Base-by-base conservation (phyloP, 2,113 vertebrate species). In the Pseudolaguvia tuberculata region DNA sequence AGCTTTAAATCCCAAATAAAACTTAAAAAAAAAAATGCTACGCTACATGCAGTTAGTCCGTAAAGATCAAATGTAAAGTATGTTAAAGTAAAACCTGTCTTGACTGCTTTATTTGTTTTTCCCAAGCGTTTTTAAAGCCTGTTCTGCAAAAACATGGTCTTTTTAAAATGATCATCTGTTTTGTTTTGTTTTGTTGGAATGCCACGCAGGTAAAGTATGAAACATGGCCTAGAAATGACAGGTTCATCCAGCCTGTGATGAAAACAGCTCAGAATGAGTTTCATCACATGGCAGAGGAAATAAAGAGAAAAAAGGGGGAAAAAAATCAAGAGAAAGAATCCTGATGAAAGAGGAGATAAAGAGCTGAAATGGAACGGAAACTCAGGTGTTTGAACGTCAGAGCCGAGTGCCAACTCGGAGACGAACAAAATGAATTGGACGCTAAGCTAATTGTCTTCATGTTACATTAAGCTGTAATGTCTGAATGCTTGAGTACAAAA, bases 71-170 rank as follows among this genome's bases (percentile, higher is more conserved):
- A 80, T 61, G 48, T 35, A 29, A 42, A 29, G 71, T n/a, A 29
- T 25, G 66, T 27, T 51, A 42, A 42, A 57, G 56, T 13, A 62
- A 70, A 75, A 72, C 57, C 35, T 45, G 51, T 23, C 27, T 21
- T 25, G n/a, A 25, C n/a, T 42, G 6, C 10, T 15, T 15, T 70
- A 58, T 81, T 76, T 81, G 77, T 39, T 62, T 79, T 73, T 76
- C 72, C 51, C 63, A 72, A 69, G 70, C 57, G 14, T 75, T 75
- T n/a, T 76, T 61, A 42, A 68, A 72, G 51, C 42, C 42, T 14
- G 47, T 76, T 73, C 39, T 62, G 17, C 17, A 14, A 75, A 72
- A 67, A 42, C 51, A 4, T 58, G 20, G 59, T 29, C 27, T 27
- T 23, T 53, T 68, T 21, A 51, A 39, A 63, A 4, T 2, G n/a